Base-by-base conservation (phyloP, 2,888 invertebrate genomes). In the Cataglyphis cursor region DNA sequence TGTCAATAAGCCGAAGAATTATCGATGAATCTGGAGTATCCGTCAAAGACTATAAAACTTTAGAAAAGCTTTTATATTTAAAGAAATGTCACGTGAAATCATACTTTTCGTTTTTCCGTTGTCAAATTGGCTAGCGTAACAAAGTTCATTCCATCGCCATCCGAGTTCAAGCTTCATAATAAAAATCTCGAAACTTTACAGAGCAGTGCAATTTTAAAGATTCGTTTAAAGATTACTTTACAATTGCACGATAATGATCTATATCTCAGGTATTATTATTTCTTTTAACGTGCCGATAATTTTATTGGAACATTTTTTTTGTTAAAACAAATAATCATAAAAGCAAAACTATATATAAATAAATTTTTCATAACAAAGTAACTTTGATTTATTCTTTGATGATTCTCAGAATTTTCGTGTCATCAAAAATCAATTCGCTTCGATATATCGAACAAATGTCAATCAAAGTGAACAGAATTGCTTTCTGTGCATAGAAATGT, bases 1-100 rank as follows among this genome's bases (percentile, higher is more conserved):
- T 87, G 89, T 91, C 92, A 93, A 93, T 93, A 93, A 93, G 92
- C 82, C 66, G 21, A 70, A 66, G 57, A 74, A 51, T 73, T 64
- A 64, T 72, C 38, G 62, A 80, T 18, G 28, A 18, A 15, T 31
- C 44, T 62, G 21, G 44, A 68, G 38, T 24, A 9, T 21, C 48
- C 28, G 54, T 54, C n/a, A n/a, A 15, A n/a, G 8, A 28, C 0
- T 24, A 15, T 76, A 76, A 76, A 68, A 57, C 68, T 76, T 76
- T 54, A 28, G 38, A 28, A 66, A n/a, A 51, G 66, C 51, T 76
- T 28, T 76, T 76, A 76, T 76, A 76, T 76, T 76, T 76, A 68
- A 28, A 28, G 12, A 51, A 66, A 54, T 41, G 65, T 41, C 41
- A 24, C 12, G 28, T 54, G 35, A 41, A 68, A 76, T 57, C 68